Evolutionary conservation across 1,140 invertebrate genomes (phyloP), one percentile per base, ranked within the genome.

Genomic region (Nasonia giraulti): DNA sequence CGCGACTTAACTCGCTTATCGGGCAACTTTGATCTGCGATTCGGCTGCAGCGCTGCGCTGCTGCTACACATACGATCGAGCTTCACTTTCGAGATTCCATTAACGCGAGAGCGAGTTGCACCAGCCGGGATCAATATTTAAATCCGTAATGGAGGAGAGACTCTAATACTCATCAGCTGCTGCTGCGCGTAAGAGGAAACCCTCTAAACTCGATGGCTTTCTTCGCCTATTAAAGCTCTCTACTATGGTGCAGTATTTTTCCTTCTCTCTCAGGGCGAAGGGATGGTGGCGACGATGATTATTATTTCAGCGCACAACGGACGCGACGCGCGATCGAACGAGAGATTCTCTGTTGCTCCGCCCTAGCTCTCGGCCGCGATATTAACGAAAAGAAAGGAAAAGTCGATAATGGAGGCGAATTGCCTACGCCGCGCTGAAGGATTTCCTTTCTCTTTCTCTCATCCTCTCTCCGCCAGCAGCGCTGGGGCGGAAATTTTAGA

Each of bases 71-170:
- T 27, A 27, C 23, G 31, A n/a, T 47, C 74, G 23, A 14, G 14
- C 3, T 31, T 44, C 75, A 55, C 73, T 50, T 76, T 68, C 12
- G 55, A 69, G 23, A 83, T 78, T 66, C 89, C 87, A 89, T 89
- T 90, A 90, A 77, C 73, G 82, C 78, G 68, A 62, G 20, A 62
- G 40, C 55, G 55, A 17, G 55, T n/a, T 62, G 23, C 69, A 79
- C 31, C 37, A 62, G 74, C 71, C 74, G 69, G 77, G 85, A 90
- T 90, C 89, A 89, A 90, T 90, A 90, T 90, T 90, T 90, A 89
- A 90, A 90, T 89, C 87, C 80, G 86, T 87, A 86, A 88, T 33
- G 17, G 10, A 83, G 76, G 44, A 62, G 80, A 62, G 55, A 7
- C 14, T 20, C 4, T 55, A 37, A 37, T 37, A 37, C 33, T 37